Base-by-base conservation (phyloP, 2,797 vertebrate genomes). In the Acanthiza pusilla region DNA sequence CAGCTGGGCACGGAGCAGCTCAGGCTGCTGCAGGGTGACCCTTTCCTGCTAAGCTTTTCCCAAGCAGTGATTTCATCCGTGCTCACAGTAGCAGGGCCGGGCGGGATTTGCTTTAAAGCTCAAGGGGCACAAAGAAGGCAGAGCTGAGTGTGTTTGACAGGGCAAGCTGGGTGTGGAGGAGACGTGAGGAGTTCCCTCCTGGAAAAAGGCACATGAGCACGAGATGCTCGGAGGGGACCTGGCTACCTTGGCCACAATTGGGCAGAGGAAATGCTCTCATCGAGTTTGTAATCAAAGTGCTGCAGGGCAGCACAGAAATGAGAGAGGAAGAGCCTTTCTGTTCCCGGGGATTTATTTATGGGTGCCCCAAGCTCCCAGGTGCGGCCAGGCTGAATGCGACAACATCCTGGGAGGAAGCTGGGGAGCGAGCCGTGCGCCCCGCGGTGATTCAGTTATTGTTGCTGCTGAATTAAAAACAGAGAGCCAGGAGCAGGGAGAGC, bases 231-330 rank as follows among this genome's bases (percentile, higher is more conserved):
- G 54, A 80, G 72, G 38, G 18, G 43, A 80, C 48, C 7, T 6
- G 89, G 67, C 63, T 72, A 74, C 58, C 55, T 80, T 2, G 47
- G 82, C 81, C 75, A 91, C 87, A 88, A 51, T 85, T 76, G 96
- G 75, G 88, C 68, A 82, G 89, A 97, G 97, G 97, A 98, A 97
- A 96, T 93, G 86, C 65, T 94, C 74, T 97, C 95, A 96, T 82
- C 2, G 11, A 7, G 1, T 67, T 85, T 74, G 71, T 51, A 83
- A 94, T 90, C 80, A 43, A 82, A 85, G 58, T 67, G 48, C 71
- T 67, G 70, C 55, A 58, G 47, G 2, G 18, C 12, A 16, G 30
- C 34, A 54, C 50, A 94, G 53, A 76, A 93, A 61, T 47, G 75
- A 72, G 94, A 96, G 91, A 96, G 93, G 97, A 97, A 97, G 91